Evolutionary conservation across 2,797 vertebrate genomes (phyloP), one percentile per base, ranked within the genome.

Genomic region (Argentina silus): DNA sequence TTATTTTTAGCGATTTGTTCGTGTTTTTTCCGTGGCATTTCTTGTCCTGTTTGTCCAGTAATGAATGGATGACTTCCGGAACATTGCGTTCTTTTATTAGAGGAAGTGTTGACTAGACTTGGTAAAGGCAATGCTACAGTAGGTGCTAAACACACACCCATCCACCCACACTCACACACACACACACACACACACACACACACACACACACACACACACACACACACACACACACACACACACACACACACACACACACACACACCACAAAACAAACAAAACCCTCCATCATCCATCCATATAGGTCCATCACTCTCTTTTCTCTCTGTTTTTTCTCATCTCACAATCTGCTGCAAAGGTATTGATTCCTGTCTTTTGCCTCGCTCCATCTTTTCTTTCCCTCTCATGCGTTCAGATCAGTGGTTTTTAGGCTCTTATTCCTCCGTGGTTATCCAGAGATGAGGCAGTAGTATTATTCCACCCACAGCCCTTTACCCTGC

Each of bases 401-500:
- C 11, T 60, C 15, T 44, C 61, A 1, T 0, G 0, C 6, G 11
- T 61, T 36, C 48, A 47, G 23, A 42, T 42, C 3, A 36, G 59
- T n/a, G 42, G 6, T 14, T 1, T 11, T 21, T 3, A 11, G 55
- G 19, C 21, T 3, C 10, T 8, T 9, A 10, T 12, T 59, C 21
- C 12, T 10, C 21, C 63, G 63, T 62, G 51, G 43, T 36, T 0
- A 55, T 74, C 67, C 23, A 78, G 72, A 70, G 70, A 73, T 60
- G 64, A 82, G 27, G 27, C 27, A 36, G 27, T 76, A 57, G 74
- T 27, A 62, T 55, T 64, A 66, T 76, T 83, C 36, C 78, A 76
- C 82, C 69, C 67, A 50, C 44, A 64, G 77, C 66, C 78, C 72
- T 1, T 76, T 65, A 79, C 27, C 77, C 76, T 21, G 23, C 7